A percentile compares a stretch with the other conserved stretches of the same genome.
phyloP scores from a whole-genome alignment of 2,797 vertebrate species.

The Hoplostethus atlanticus region DNA sequence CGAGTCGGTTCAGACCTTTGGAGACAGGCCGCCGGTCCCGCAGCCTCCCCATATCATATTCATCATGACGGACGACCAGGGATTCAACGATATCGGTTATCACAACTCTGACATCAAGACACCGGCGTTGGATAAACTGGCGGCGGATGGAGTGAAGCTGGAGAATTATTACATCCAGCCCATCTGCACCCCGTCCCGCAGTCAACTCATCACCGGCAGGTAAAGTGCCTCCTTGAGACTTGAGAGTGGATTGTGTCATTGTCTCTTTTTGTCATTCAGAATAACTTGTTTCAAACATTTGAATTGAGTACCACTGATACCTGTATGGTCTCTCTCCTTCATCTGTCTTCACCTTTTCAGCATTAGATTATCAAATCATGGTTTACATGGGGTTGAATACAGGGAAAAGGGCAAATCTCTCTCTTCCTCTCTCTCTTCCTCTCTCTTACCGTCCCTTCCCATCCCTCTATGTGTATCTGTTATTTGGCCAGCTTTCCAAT shows the following conservation, averaged over 20 bases:
- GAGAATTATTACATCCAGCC: constrained; percentile 99
- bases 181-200: constrained; percentile 97
- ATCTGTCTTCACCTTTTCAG: too few species aligned
- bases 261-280: neutral
- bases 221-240: constrained; percentile 69
- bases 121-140: constrained; percentile 93
- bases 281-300: too few species aligned
- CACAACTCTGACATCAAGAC: constrained; percentile 95
- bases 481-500: neutral
- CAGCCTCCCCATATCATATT: constrained; percentile 95
- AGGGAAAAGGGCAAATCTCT: too few species aligned
- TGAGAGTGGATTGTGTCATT: too few species aligned
- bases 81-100: constrained; percentile 96
- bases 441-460: neutral
- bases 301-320: too few species aligned
- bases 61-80: constrained; percentile 98
- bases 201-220: constrained; percentile 98
- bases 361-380: too few species aligned
- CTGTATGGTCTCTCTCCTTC: too few species aligned
- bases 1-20: constrained; percentile 68
- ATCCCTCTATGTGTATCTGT: neutral
- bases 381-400: too few species aligned
- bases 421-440: neutral
- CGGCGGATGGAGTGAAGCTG: constrained; percentile 94
- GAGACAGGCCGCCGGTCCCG: constrained; percentile 69